Base-by-base conservation (phyloP, 2,797 vertebrate genomes). In the Sebastes baramenuke region DNA sequence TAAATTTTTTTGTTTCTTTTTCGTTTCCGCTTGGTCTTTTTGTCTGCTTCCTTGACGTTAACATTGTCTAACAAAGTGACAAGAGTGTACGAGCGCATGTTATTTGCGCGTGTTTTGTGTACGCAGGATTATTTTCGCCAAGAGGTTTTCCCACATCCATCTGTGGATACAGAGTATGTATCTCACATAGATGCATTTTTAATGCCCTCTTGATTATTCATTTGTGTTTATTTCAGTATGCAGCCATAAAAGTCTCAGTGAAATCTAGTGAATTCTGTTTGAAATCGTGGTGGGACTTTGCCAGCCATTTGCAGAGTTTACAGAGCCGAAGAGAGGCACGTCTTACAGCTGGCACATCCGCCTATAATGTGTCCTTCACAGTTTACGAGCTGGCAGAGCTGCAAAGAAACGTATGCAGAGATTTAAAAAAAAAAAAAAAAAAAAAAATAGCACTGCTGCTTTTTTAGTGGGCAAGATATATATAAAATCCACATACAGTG, bases 161-260 rank as follows among this genome's bases (percentile, higher is more conserved):
- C 70, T 81, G 55, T 82, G 61, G 69, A 77, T 80, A 32, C 66
- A 52, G 62, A 66, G 56, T 49, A 56, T 74, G 72, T 68, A 77
- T 59, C 72, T 69, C 70, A 56, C 46, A 25, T 67, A 32, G 67
- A 86, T 90, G 75, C 72, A 82, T 87, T 64, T 84, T 92, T 83
- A 38, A 89, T 86, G 59, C 20, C 59, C 52, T 77, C 74, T 89
- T 81, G 81, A 81, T 85, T 89, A 88, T 91, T 91, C 54, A 87
- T 90, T 79, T 89, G 86, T 88, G 76, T 84, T 87, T 79, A 80
- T 83, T 81, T 85, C 81, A 69, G 72, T 32, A n/a, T 59, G 81
- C 67, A 72, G 85, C 81, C 80, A 56, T 64, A 64, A 65, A 84
- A 73, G 66, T 81, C 77, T 69, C 29, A 11, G 56, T 24, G 9